These are phyloP conservation scores for Pimpla rufipes DNA, from an alignment of 2,888 invertebrate species.

Conservation along the genomic window DNA sequence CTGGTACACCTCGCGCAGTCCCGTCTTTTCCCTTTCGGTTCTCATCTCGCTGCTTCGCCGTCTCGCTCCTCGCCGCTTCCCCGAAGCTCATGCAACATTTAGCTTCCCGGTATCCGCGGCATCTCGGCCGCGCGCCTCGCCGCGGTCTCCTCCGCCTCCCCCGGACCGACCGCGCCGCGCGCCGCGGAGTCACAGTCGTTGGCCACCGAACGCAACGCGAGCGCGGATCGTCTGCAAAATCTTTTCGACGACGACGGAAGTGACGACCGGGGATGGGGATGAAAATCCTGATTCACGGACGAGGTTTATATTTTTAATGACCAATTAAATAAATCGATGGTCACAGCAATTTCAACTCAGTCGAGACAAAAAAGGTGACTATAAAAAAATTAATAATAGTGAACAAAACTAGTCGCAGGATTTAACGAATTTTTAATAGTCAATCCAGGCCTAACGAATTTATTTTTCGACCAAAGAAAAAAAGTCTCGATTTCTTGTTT, in stretches of 20 bases:
- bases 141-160: conserved; percentile 32
- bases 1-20: conserved; percentile 33
- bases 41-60: conserved; percentile 24
- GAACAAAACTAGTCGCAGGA: too few species aligned
- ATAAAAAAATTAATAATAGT: too few species aligned
- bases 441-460: too few species aligned
- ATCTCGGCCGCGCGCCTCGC: conserved; percentile 16
- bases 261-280: background rate
- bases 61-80: conserved; percentile 66
- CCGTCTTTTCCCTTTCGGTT: conserved; percentile 30
- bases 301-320: too few species aligned
- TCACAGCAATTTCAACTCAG: too few species aligned
- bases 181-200: conserved; percentile 14
- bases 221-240: background rate
- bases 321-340: too few species aligned
- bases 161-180: background rate
- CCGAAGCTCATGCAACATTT: conserved; percentile 80
- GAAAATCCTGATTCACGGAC: too few species aligned
- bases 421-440: too few species aligned
- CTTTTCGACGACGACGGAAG: background rate
- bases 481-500: too few species aligned
- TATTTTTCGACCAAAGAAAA: too few species aligned
- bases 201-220: conserved; percentile 12
- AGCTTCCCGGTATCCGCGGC: conserved; percentile 72
- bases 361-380: too few species aligned